Evolutionary conservation across 2,888 invertebrate species (phyloP), one percentile per base, ranked within the genome.

Genomic region (Calliopum simillimum): DNA sequence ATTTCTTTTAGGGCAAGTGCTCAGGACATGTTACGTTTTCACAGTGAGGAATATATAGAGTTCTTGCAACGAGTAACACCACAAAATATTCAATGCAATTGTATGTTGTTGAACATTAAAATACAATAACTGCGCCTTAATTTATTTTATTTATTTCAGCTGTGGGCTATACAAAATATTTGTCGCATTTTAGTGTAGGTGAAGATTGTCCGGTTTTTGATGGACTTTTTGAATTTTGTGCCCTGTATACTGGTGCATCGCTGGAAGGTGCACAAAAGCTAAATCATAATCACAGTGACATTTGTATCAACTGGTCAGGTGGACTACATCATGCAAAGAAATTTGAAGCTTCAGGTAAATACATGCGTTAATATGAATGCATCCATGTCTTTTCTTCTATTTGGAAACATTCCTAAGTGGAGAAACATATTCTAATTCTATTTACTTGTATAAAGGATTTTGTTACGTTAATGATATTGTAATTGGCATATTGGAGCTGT

Each of bases 401-500:
- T 16, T 14, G 23, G 21, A 14, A 19, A 19, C 13, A 59, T 16
- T 33, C 3, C 21, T 5, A 16, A n/a, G 5, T 56, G 16, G n/a
- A 41, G 4, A 49, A 46, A 51, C 11, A 19, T 3, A 8, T 16
- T 5, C n/a, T 23, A 3, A 53, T 53, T n/a, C 4, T 4, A 16
- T 64, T 41, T 41, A 21, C 16, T 6, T 44, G n/a, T 53, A 43
- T 63, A 19, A 23, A 89, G 96, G 99, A 1, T 99, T 99, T 85
- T 99, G 99, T 85, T 99, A 99, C 79, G 98, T 99, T 1, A 99
- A 99, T 82, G 99, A 99, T 83, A 99, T 99, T 77, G 99, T 99
- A 0, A 96, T 99, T 79, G 97, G 95, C 2, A 98, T 99, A 79
- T 86, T 99, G 64, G 99, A 99, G 85, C 88, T 99, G 6, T 86